phyloP scores from a whole-genome alignment of 2,888 invertebrate species.

The Chymomyza caudatula region DNA sequence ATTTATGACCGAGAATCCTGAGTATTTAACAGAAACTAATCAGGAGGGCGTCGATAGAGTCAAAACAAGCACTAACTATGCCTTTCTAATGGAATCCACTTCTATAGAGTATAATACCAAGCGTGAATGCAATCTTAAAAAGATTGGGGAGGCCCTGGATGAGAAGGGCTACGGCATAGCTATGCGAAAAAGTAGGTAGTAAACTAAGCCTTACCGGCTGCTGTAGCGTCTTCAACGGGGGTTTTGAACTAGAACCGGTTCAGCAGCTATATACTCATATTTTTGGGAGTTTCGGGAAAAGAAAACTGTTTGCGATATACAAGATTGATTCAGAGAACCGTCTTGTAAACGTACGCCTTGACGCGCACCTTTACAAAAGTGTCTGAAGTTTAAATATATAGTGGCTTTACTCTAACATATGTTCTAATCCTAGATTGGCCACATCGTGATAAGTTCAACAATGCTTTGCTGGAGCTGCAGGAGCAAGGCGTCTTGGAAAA shows the following conservation, averaged over 20 bases:
- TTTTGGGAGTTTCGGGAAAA: too few relatives aligned
- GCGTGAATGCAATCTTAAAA: conserved; percentile 82
- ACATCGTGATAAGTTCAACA: conserved; percentile 87
- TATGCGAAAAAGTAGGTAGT: conserved; percentile 82
- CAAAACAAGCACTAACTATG: conserved; percentile 79
- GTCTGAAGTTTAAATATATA: background rate
- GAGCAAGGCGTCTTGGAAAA: conserved; percentile 87
- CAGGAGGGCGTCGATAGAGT: conserved; percentile 80
- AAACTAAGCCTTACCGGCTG: too few relatives aligned
- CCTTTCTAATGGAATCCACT: conserved; percentile 88
- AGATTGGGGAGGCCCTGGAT: conserved; percentile 82
- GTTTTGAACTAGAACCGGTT: too few relatives aligned
- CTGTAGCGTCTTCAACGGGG: too few relatives aligned
- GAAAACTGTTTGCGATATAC: too few relatives aligned
- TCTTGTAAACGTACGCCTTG: too few relatives aligned
- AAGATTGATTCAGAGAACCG: too few relatives aligned
- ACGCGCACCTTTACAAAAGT: too few relatives aligned
- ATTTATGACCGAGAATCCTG: conserved; percentile 86
- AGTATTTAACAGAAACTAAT: conserved; percentile 79
- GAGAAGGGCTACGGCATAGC: conserved; percentile 87
- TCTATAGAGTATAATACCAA: conserved; percentile 86
- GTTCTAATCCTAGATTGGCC: conserved; percentile 72
- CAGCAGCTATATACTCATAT: too few relatives aligned
- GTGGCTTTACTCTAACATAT: too few relatives aligned
- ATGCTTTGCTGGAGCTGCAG: conserved; percentile 89